Conservation (phyloP, 1,140 invertebrate genomes). For the Pachypeltis micranthus region DNA sequence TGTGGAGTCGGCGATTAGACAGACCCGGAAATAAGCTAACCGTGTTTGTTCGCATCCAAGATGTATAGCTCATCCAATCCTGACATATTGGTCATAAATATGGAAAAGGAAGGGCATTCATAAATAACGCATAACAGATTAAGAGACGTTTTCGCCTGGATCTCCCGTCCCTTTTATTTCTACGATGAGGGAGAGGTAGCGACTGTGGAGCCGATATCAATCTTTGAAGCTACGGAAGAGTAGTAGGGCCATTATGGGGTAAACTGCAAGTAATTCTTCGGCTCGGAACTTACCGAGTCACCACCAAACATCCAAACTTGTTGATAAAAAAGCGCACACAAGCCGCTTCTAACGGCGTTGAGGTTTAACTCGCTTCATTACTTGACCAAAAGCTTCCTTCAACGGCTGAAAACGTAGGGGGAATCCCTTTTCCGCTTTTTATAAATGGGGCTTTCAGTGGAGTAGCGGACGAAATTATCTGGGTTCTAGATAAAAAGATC, state of each 20-base stretch:
- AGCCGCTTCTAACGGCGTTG: background rate
- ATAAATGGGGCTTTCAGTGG: too few species aligned
- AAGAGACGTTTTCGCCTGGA: background rate
- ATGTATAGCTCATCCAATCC: too few species aligned
- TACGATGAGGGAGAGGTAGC: background rate
- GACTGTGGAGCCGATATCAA: constrained; percentile 1
- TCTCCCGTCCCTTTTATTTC: background rate
- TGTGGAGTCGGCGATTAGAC: too few species aligned
- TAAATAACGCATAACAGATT: constrained; percentile 8
- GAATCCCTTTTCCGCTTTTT: too few species aligned
- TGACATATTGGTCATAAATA: constrained; percentile 5
- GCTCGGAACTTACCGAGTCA: background rate
- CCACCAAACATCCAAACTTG: background rate
- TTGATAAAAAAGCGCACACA: background rate
- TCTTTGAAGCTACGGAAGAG: background rate
- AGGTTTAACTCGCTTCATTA: constrained; percentile 5
- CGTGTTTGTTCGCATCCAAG: too few species aligned
- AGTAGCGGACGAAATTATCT: too few species aligned
- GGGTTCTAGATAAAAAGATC: too few species aligned
- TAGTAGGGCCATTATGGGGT: constrained; percentile 1
- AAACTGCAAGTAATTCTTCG: constrained; percentile 6
- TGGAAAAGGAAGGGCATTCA: background rate
- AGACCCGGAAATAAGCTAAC: too few species aligned
- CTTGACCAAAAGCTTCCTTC: too few species aligned
- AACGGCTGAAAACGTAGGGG: too few species aligned